phyloP scores from a whole-genome alignment of 2,888 invertebrate genomes.

The Digitonthophagus gazella region DNA sequence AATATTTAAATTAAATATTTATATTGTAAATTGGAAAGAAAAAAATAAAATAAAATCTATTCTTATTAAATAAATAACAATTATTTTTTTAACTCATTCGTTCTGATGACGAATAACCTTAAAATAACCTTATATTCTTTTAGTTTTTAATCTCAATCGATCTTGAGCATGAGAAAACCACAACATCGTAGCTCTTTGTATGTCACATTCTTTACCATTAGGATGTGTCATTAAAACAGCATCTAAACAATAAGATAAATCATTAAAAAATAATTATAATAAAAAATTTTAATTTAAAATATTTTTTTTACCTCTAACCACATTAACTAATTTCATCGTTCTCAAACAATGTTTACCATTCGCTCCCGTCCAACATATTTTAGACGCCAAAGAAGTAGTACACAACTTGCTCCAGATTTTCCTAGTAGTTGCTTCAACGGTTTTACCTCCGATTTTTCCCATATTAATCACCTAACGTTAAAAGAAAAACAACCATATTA shows the following conservation, averaged over 20 bases:
- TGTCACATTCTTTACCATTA: constrained; percentile 29
- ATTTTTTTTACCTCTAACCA: constrained; percentile 25
- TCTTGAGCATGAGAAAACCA: constrained; percentile 32
- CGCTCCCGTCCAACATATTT: constrained; percentile 30
- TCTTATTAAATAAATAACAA: too few species aligned
- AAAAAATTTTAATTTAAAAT: too few species aligned
- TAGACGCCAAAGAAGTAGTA: constrained; percentile 27
- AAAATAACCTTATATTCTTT: not conserved
- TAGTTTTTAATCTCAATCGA: constrained; percentile 22
- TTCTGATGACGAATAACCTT: too few species aligned
- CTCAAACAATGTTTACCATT: constrained; percentile 30
- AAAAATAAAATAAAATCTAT: too few species aligned
- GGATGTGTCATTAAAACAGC: constrained; percentile 28
- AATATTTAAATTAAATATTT: too few species aligned
- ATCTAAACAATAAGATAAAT: constrained; percentile 23
- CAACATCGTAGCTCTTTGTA: constrained; percentile 30
- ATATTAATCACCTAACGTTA: constrained; percentile 21
- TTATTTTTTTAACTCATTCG: too few species aligned
- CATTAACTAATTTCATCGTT: constrained; percentile 20
- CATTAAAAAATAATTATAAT: not conserved
- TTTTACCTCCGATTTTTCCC: constrained; percentile 28
- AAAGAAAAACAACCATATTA: not conserved
- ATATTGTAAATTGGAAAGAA: too few species aligned
- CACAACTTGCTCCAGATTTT: constrained; percentile 29
- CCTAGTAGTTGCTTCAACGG: constrained; percentile 28